These are phyloP conservation scores for Sebastes vulpes DNA, from an alignment of 2,797 vertebrate genomes.

Conservation along the genomic window DNA sequence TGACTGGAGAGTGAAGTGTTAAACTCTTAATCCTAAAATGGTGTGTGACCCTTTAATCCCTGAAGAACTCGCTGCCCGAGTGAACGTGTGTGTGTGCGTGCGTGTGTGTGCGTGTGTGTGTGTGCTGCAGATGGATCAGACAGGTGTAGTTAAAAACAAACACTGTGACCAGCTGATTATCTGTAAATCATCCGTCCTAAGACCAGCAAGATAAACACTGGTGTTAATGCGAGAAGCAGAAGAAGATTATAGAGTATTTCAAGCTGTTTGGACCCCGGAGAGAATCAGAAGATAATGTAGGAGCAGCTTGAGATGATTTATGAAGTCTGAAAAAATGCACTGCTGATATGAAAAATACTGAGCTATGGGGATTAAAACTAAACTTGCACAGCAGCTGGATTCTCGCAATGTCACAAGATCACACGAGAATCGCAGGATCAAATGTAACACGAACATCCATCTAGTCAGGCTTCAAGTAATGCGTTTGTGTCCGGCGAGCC, in stretches of 20 bases:
- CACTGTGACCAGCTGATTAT: conserved; percentile 1
- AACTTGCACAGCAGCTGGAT: no score
- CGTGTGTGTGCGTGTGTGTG: neutral
- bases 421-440: no score
- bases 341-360: neutral
- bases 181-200: conserved; percentile 9
- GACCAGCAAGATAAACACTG: neutral
- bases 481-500: no score
- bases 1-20: conserved; percentile 23
- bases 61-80: neutral
- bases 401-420: no score
- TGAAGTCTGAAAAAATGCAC: neutral
- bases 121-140: conserved; percentile 5
- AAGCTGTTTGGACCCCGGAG: neutral
- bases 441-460: no score
- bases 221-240: neutral
- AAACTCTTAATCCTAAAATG: conserved; percentile 58
- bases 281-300: neutral
- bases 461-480: no score
- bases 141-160: conserved; percentile 34
- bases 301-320: neutral
- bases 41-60: conserved; percentile 63
- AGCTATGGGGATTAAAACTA: neutral
- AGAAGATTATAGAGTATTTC: neutral
- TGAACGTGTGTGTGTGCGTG: neutral